Evolutionary conservation across 1,140 invertebrate species (phyloP).

Genomic region (Formica exsecta): DNA sequence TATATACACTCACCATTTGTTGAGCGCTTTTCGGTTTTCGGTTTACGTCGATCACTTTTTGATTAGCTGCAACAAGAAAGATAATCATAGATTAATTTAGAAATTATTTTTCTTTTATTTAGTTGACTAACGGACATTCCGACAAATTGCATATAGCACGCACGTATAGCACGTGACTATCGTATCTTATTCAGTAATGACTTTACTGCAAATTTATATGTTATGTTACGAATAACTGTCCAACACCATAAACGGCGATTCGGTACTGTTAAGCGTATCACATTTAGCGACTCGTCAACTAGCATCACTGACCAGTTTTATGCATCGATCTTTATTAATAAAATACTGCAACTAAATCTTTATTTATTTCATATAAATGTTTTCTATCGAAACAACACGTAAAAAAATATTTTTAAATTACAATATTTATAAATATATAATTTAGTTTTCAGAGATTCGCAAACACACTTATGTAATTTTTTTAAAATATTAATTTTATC

Average conservation of each 20-base stretch:
- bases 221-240: constrained; percentile 77
- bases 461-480: not conserved
- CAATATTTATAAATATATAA: not conserved
- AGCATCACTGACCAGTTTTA: not conserved
- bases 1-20: constrained; percentile 94
- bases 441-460: not conserved
- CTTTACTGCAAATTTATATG: constrained; percentile 70
- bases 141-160: constrained; percentile 59
- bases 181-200: constrained; percentile 64
- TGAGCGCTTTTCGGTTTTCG: constrained; percentile 94
- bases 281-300: not conserved
- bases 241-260: constrained; percentile 74
- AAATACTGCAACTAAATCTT: not conserved
- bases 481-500: not conserved
- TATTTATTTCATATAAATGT: constrained; percentile 15
- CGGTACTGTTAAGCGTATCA: constrained; percentile 69
- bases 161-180: constrained; percentile 71
- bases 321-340: not conserved
- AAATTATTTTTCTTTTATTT: constrained; percentile 43
- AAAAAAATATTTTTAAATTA: not conserved
- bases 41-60: constrained; percentile 95
- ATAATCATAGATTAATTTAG: constrained; percentile 38
- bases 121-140: constrained; percentile 38
- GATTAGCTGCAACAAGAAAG: constrained; percentile 90
- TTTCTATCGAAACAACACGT: not conserved